These are phyloP conservation scores for Gryon sp. DNA, from an alignment of 1,140 invertebrate species.

Conservation along the genomic window DNA sequence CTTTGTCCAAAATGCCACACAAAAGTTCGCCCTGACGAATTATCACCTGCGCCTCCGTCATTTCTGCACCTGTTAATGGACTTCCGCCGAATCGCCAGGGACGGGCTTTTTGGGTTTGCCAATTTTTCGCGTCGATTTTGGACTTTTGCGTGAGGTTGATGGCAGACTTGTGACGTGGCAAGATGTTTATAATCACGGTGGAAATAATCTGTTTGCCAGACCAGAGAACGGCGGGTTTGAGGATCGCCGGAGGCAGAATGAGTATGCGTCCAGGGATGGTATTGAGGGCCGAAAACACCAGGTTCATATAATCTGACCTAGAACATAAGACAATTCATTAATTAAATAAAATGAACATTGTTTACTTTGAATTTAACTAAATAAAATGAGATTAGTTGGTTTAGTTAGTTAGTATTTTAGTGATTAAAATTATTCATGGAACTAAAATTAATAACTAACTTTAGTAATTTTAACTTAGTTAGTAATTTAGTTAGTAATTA, in stretches of 20 bases:
- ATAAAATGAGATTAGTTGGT: too few relatives aligned
- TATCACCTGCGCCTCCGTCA: conserved; percentile 95
- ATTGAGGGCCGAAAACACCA: conserved; percentile 92
- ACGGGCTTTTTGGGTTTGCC: conserved; percentile 82
- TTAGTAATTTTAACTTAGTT: too few relatives aligned
- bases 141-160: conserved; percentile 90
- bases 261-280: conserved; percentile 84
- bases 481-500: too few relatives aligned
- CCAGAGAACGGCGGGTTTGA: conserved; percentile 95
- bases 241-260: conserved; percentile 90
- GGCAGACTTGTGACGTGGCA: conserved; percentile 85
- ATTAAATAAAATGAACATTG: too few relatives aligned
- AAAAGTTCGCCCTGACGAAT: conserved; percentile 94
- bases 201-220: conserved; percentile 98
- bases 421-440: too few relatives aligned
- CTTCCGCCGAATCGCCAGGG: conserved; percentile 82
- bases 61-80: conserved; percentile 81
- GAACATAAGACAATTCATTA: conserved; percentile 17
- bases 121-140: conserved; percentile 91
- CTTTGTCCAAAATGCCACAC: conserved; percentile 97
- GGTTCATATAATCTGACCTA: conserved; percentile 91
- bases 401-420: too few relatives aligned
- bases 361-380: too few relatives aligned
- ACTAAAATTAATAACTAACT: too few relatives aligned
- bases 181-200: conserved; percentile 92